phyloP scores from a whole-genome alignment of 35 echinoderm and acorn worm genomes.

The Nesometra sesokonis region DNA sequence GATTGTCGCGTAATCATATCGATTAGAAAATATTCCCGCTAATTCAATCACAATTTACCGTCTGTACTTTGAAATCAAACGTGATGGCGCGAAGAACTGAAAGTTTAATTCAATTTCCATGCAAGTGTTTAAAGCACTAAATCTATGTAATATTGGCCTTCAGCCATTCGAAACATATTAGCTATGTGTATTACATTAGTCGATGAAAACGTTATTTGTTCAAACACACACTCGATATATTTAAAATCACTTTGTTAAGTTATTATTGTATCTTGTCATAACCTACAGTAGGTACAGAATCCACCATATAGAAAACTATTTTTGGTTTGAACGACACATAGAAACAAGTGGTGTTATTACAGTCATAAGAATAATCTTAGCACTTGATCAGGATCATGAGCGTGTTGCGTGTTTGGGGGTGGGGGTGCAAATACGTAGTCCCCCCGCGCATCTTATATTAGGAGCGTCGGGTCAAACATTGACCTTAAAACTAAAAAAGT shows the following conservation, averaged over 20 bases:
- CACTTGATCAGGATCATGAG: too few species aligned
- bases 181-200: not conserved
- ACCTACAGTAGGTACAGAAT: too few species aligned
- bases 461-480: too few species aligned
- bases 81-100: not conserved
- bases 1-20: not conserved
- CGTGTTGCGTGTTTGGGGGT: too few species aligned
- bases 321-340: too few species aligned
- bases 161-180: not conserved
- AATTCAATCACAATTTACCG: not conserved
- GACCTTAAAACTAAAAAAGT: too few species aligned
- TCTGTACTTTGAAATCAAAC: not conserved
- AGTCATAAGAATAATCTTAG: too few species aligned
- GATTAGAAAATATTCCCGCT: not conserved
- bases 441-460: too few species aligned
- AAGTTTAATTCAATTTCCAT: not conserved
- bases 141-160: not conserved
- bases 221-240: not conserved
- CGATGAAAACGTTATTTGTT: not conserved
- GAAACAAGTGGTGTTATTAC: too few species aligned
- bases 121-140: not conserved
- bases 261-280: too few species aligned
- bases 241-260: not conserved
- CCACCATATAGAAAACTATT: too few species aligned
- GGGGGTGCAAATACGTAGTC: too few species aligned